Base-by-base conservation (phyloP, 2,888 invertebrate species). In the Callosobruchus maculatus region DNA sequence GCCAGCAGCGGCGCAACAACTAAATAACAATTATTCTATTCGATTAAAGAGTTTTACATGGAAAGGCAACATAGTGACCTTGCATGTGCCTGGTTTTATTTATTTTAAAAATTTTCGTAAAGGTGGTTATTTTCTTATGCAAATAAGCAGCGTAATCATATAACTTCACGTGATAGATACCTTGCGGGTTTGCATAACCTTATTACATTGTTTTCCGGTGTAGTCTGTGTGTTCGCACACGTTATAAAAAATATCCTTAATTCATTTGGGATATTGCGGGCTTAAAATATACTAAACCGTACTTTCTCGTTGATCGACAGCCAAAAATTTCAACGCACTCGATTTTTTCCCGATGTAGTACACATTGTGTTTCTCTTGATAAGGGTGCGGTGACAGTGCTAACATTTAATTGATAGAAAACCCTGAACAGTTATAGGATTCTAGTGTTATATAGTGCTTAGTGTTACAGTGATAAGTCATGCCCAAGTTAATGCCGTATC, bases 401-500 rank as follows among this genome's bases (percentile, higher is more conserved):
- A 49, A 13, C 2, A 26, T 26, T 49, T 49, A 1, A 49, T 49
- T 1, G 3, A 1, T 49, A 49, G 49, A 13, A 49, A 49, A 49
- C 18, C 49, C n/a, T 3, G 30, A 18, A 13, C 13, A 13, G 49
- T 49, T 5, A 49, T 18, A 18, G 49, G 13, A 18, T 18, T 49
- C 13, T 18, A 49, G 49, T 49, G 49, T 49, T 5, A 49, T 49
- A 3, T 49, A 49, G 49, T 49, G 49, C 13, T 7, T 49, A 13
- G 49, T 49, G 7, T 49, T 7, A 49, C 18, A 49, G 49, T 49
- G 49, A 49, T 13, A n/a, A 49, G 49, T 18, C 49, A 49, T 49
- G 49, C 49, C 49, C 7, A 49, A 69, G 66, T 73, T 76, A 71
- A 73, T 74, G 22, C 74, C 22, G 1, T 73, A 71, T 67, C 72